Base-by-base conservation (phyloP, 2,113 vertebrate genomes). In the Dissostichus mawsoni region DNA sequence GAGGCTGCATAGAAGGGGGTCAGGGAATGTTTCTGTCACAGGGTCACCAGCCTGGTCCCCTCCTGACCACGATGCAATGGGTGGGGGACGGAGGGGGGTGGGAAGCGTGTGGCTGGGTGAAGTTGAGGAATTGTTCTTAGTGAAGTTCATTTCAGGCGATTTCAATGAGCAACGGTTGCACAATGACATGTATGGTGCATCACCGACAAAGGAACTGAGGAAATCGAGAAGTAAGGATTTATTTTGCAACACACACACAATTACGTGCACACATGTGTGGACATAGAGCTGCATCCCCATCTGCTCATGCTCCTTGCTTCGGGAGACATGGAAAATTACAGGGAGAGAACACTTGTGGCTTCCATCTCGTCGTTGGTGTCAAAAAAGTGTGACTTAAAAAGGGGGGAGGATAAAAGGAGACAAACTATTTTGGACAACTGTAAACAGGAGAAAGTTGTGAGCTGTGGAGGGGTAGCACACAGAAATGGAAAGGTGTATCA, bases 271-370 rank as follows among this genome's bases (percentile, higher is more conserved):
- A 81, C 87, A 90, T 53, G 8, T 57, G 8, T 69, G 78, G 56
- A 87, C 70, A 73, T 69, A 80, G 76, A 80, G 77, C 77, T 66
- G 65, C 86, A 85, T 87, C 89, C 89, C 91, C 90, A 93, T 92
- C 90, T 94, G 89, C 90, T 91, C 80, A 41, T 78, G 81, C 84
- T 88, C 83, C 70, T 73, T 58, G 84, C 83, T 84, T 50, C 67
- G 68, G 74, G 88, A 91, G 86, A 93, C 69, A 62, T 80, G 88
- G 90, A 88, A 92, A 94, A 90, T 93, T 92, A 93, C 87, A 91
- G 89, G 88, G 87, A 80, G 84, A 85, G 80, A 90, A 82, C 81
- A 77, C 80, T 89, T 92, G 89, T 79, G 90, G 90, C 86, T 90
- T 93, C 83, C 73, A 87, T 89, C 87, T 89, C 77, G 61, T 89